Evolutionary conservation across 2,888 invertebrate genomes (phyloP).

Genomic region (Pterostichus madidus): DNA sequence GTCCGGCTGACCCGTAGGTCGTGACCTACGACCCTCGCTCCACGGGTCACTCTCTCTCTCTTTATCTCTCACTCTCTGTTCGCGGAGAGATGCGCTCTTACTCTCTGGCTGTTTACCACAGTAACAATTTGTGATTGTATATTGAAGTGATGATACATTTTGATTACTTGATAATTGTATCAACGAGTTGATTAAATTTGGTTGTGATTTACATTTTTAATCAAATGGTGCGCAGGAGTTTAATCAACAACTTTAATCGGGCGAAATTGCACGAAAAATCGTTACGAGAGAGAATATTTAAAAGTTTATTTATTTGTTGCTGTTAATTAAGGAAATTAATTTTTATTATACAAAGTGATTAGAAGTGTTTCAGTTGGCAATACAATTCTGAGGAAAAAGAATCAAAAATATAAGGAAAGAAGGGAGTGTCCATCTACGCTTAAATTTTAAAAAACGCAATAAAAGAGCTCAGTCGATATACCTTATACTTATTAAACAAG

Average conservation of each 20-base stretch:
- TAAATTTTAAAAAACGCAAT: no score
- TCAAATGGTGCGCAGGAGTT: background rate
- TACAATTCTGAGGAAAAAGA: no score
- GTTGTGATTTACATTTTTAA: slow-evolving; percentile 37
- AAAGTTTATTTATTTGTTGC: no score
- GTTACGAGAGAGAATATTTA: no score
- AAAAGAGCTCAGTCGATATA: no score
- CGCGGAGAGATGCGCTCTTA: background rate
- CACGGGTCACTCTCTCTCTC: background rate
- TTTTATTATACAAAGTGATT: no score
- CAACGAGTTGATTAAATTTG: slow-evolving; percentile 19
- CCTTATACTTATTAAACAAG: no score
- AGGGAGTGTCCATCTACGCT: no score
- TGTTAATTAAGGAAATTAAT: no score
- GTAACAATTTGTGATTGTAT: slow-evolving; percentile 26
- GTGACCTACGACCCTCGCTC: slow-evolving; percentile 16
- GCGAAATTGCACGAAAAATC: background rate
- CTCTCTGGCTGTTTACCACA: background rate
- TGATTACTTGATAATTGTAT: slow-evolving; percentile 36
- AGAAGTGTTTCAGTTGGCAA: no score
- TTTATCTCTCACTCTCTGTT: no score
- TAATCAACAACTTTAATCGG: background rate
- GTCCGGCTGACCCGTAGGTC: slow-evolving; percentile 16
- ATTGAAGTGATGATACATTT: slow-evolving; percentile 33
- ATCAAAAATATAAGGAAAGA: no score